These are phyloP conservation scores for Anhinga anhinga DNA, from an alignment of 2,113 vertebrate species.

Conservation along the genomic window DNA sequence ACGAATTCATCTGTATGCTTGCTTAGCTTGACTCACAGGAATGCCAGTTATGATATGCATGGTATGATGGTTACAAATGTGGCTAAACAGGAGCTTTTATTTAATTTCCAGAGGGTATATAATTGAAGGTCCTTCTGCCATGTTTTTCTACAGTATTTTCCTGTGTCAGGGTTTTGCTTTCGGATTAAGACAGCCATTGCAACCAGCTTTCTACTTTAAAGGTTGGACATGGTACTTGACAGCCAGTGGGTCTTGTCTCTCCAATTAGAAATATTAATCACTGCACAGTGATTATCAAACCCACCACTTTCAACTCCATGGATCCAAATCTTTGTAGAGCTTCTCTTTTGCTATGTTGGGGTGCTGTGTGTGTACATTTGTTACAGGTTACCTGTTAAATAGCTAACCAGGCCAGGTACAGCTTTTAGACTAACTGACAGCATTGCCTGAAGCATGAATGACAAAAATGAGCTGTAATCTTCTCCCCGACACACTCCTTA, in stretches of 20 bases:
- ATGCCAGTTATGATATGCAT: not conserved
- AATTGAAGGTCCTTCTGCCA: not conserved
- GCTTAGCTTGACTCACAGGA: not conserved
- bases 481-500: not conserved
- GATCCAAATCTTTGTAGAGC: not conserved
- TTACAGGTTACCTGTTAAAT: not conserved
- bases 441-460: not conserved
- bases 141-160: not conserved
- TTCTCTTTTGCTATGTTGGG: not conserved
- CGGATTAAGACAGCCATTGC: not conserved
- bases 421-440: not conserved
- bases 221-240: not conserved
- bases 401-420: not conserved
- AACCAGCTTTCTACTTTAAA: not conserved
- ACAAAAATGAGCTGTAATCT: not conserved
- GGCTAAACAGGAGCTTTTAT: not conserved
- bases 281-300: not conserved
- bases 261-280: not conserved
- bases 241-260: not conserved
- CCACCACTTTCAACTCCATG: not conserved
- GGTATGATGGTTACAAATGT: not conserved
- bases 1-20: not conserved
- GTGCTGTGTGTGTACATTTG: not conserved
- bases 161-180: not conserved
- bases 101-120: not conserved